Base-by-base conservation (phyloP, 2,888 invertebrate species). In the Plebejus anna region DNA sequence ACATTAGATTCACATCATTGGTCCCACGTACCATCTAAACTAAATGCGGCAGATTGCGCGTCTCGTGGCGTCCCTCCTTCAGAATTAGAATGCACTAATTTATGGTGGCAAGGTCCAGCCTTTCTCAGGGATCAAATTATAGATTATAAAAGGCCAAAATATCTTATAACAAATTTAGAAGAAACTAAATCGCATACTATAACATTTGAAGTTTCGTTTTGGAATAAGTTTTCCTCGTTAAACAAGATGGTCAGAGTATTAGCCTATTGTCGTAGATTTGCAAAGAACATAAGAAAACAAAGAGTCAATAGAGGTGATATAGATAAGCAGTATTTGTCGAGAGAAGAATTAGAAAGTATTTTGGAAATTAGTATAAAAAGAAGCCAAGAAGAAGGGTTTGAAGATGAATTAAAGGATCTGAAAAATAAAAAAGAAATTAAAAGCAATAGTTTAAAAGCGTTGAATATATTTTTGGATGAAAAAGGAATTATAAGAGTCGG, bases 1-100 rank as follows among this genome's bases (percentile, higher is more conserved):
- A 32, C 61, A 4, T 6, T 81, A 13, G 76, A 80, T 28, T 16
- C 66, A 11, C 51, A 51, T 32, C 78, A 80, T 1, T 81, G 83
- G 83, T 79, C 75, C 51, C 81, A 83, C 59, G 81, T 75, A 57
- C 32, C n/a, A 75, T 1, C 61, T 81, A 7, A 80, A 80, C 16
- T n/a, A 57, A 57, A 57, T 57, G 11, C 57, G 5, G 57, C 57
- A 1, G 57, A 57, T 57, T n/a, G 16, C 5, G 59, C 59, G 0
- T 59, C 59, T 22, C 59, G 59, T 7, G 59, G 59, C n/a, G 4
- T 22, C 1, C 22, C 22, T 22, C 22, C 79, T 75, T 16, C 66
- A 32, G 22, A 70, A 55, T 36, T 75, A 77, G 38, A 75, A 47
- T 51, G 22, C 36, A 42, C 51, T 84, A 7, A 32, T 70, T 32